Evolutionary conservation across 2,888 invertebrate species (phyloP).

Genomic region (Steinernema hermaphroditum): DNA sequence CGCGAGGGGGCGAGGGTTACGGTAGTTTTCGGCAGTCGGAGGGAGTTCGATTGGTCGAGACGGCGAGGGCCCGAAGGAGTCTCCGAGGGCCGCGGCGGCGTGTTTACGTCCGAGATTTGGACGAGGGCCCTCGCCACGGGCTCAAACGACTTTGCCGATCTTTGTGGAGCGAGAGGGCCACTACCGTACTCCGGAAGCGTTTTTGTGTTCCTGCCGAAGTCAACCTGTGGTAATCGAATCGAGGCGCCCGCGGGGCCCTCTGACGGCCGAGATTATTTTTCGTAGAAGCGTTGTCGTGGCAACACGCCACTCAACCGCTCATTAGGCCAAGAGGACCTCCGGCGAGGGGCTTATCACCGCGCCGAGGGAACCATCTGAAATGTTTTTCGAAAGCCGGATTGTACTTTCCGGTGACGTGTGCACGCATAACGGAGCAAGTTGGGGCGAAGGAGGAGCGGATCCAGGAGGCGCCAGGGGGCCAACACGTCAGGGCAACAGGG

Average conservation of each 20-base stretch:
- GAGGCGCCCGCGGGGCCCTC: conserved; percentile 23
- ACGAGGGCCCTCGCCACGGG: too few species aligned
- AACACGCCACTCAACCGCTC: conserved; percentile 27
- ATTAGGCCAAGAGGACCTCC: conserved; percentile 28
- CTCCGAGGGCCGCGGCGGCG: neutral
- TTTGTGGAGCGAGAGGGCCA: too few species aligned
- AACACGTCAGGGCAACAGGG: too few species aligned
- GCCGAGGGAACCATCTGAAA: conserved; percentile 26
- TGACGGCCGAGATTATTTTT: conserved; percentile 24
- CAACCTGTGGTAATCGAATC: conserved; percentile 7
- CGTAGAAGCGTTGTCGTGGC: conserved; percentile 23
- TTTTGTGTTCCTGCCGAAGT: conserved; percentile 4
- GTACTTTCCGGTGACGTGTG: conserved; percentile 10
- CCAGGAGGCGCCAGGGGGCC: too few species aligned
- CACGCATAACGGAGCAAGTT: neutral
- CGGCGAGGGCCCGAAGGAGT: neutral
- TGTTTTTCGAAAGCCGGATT: conserved; percentile 1
- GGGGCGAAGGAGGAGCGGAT: too few species aligned
- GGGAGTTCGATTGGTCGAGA: neutral
- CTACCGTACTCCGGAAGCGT: conserved; percentile 1
- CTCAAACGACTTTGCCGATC: too few species aligned
- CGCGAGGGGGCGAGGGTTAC: neutral
- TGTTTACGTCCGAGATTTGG: conserved; percentile 18
- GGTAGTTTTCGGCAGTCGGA: conserved; percentile 20
- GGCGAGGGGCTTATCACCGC: conserved; percentile 27